These are phyloP conservation scores for Vireo altiloquus DNA, from an alignment of 2,113 vertebrate species.

Conservation along the genomic window DNA sequence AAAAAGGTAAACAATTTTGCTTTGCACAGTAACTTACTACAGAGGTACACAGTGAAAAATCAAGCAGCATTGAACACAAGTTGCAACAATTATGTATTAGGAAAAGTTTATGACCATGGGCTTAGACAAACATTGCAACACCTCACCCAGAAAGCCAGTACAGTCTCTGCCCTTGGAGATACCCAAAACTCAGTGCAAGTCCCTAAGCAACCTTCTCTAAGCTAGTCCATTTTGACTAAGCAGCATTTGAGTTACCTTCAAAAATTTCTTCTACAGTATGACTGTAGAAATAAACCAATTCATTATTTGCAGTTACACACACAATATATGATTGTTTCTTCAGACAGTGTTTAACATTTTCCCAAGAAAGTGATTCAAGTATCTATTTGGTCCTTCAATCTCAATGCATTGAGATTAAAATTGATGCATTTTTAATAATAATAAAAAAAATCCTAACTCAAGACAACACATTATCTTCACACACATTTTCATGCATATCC, in stretches of 20 bases:
- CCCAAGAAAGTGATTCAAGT: not conserved
- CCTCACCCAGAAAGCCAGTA: not conserved
- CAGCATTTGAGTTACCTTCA: not conserved
- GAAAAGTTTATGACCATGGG: not conserved
- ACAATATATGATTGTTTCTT: not conserved
- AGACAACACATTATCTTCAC: not conserved
- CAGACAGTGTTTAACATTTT: not conserved
- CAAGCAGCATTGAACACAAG: not conserved
- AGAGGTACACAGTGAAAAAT: not conserved
- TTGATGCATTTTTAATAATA: not conserved
- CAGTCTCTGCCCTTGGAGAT: not conserved
- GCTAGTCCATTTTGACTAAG: not conserved
- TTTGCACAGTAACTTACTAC: not conserved
- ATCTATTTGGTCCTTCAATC: not conserved
- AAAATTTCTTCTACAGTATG: not conserved
- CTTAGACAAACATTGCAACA: not conserved
- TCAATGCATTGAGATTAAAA: not conserved
- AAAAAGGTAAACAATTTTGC: not conserved
- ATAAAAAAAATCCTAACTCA: not conserved
- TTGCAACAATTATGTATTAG: not conserved
- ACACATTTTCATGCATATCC: not conserved
- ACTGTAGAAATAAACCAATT: not conserved
- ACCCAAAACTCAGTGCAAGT: not conserved
- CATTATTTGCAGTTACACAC: not conserved
- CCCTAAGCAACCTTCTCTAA: not conserved